phyloP scores from a whole-genome alignment of 1,140 invertebrate genomes.

The Thaumatotibia leucotreta region DNA sequence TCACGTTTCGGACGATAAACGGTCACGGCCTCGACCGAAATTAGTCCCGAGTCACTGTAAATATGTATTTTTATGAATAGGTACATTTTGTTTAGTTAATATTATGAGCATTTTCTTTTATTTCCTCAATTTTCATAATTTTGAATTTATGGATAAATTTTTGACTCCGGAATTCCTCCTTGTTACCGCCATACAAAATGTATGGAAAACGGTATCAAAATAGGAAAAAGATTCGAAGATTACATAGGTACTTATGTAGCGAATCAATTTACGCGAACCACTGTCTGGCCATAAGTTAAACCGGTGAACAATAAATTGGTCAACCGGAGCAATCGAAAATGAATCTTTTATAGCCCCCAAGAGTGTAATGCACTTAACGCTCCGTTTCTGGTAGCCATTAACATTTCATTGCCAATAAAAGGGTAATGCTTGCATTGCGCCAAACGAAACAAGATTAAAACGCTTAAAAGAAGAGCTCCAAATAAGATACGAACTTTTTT shows the following conservation, averaged over 20 bases:
- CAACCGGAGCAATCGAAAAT: background rate
- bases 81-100: no score
- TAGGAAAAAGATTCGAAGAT: background rate
- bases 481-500: no score
- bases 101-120: no score
- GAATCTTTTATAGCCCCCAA: background rate
- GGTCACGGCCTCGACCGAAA: background rate
- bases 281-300: background rate
- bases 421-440: background rate
- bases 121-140: no score
- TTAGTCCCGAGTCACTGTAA: background rate
- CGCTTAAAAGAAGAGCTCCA: no score
- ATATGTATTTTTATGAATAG: no score
- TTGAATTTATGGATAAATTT: no score
- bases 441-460: background rate
- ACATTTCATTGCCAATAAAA: background rate
- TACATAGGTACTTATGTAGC: background rate
- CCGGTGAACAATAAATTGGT: background rate
- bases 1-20: background rate
- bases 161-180: no score
- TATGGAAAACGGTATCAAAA: no score
- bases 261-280: background rate
- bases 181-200: no score
- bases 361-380: background rate
- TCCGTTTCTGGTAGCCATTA: background rate